Evolutionary conservation across 1,140 invertebrate genomes (phyloP).

Genomic region (Scaptomyza pallida): DNA sequence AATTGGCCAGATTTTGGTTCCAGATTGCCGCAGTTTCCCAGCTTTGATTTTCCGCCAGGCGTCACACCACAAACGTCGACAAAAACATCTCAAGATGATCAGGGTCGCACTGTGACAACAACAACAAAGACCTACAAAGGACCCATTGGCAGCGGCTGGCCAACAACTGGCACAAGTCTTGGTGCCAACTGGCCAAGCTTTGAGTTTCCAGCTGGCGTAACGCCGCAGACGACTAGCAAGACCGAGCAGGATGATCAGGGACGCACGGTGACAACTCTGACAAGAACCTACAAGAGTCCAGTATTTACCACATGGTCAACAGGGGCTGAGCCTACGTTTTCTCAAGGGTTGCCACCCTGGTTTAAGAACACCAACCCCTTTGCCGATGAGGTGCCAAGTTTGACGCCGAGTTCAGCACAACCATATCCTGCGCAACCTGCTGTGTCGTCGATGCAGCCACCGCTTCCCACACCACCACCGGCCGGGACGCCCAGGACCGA

Average conservation of each 20-base stretch:
- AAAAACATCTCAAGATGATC: conserved; percentile 13
- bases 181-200: conserved; percentile 25
- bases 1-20: conserved; percentile 25
- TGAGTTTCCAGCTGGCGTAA: conserved; percentile 42
- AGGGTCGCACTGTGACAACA: conserved; percentile 34
- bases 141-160: neutral
- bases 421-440: conserved; percentile 1
- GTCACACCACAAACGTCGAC: conserved; percentile 19
- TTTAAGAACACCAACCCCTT: neutral
- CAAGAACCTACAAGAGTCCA: conserved; percentile 17
- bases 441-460: neutral
- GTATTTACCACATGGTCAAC: neutral
- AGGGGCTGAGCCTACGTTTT: neutral
- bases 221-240: conserved; percentile 46
- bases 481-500: conserved; percentile 24
- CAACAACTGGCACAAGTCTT: neutral
- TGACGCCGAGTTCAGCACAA: neutral
- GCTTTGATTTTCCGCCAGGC: conserved; percentile 14
- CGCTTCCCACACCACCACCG: conserved; percentile 16
- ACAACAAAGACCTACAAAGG: conserved; percentile 4
- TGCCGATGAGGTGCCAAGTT: no score
- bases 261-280: conserved; percentile 45
- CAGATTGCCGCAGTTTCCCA: neutral
- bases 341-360: conserved; percentile 25
- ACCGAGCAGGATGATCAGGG: conserved; percentile 53